Evolutionary conservation across 2,113 vertebrate genomes (phyloP).

Genomic region (Siniperca chuatsi): DNA sequence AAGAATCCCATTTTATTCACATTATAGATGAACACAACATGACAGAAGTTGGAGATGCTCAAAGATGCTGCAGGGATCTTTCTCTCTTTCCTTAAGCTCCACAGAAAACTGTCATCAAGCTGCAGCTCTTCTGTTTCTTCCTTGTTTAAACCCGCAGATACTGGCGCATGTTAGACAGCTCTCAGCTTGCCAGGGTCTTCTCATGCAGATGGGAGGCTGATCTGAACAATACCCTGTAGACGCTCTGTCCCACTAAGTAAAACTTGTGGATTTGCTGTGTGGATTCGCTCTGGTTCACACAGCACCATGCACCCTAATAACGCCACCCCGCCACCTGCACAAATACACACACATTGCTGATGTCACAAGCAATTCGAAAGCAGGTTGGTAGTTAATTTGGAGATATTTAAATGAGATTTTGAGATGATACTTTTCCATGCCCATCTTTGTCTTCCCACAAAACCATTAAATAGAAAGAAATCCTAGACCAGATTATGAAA

Average conservation of each 20-base stretch:
- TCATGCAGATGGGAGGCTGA: constrained; percentile 42
- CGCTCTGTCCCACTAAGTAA: constrained; percentile 33
- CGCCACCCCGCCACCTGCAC: constrained; percentile 16
- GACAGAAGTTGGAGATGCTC: constrained; percentile 12
- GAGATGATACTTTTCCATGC: not conserved
- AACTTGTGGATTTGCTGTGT: constrained; percentile 25
- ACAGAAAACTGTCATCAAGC: constrained; percentile 12
- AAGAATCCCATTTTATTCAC: constrained; percentile 10
- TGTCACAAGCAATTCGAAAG: not conserved
- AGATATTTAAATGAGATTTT: not conserved
- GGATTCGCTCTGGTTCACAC: constrained; percentile 4
- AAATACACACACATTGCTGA: constrained; percentile 15
- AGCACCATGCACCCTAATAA: not conserved
- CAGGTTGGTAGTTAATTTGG: not conserved
- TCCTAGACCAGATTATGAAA: not conserved
- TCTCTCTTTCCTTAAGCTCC: constrained; percentile 8
- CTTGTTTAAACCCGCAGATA: constrained; percentile 17
- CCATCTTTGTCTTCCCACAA: not conserved
- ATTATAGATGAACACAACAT: constrained; percentile 15
- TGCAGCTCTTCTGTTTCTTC: constrained; percentile 45
- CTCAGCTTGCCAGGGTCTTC: constrained; percentile 40
- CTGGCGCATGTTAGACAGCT: constrained; percentile 35
- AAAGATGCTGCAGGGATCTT: constrained; percentile 10
- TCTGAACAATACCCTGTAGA: constrained; percentile 33
- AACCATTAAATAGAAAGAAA: not conserved